Base-by-base conservation (phyloP, 2,888 invertebrate genomes). In the Sinohyriopsis cumingii region DNA sequence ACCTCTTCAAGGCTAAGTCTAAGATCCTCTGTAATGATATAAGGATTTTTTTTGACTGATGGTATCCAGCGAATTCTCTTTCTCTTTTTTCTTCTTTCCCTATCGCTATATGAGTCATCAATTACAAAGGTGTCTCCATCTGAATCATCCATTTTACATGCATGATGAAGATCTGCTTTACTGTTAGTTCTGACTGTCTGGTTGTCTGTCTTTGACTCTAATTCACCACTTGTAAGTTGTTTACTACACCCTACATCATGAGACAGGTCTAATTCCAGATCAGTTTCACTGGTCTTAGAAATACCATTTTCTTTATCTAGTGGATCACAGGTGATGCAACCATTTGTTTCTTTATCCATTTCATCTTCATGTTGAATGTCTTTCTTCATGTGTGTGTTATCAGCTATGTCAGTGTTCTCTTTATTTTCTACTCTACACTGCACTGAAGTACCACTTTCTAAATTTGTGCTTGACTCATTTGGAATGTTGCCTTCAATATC, bases 1-100 rank as follows among this genome's bases (percentile, higher is more conserved):
- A 87, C 87, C 83, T 87, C 87, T 72, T 86, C 86, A 57, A 81
- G 69, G 33, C 75, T 80, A 9, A 87, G 65, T 59, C 84, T 76
- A 9, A 86, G 73, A 15, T 75, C 73, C 62, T 87, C 87, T 55
- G 73, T 70, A 9, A 82, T 63, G 5, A 72, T 79, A 67, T 77
- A 86, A 5, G 82, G 81, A 67, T 86, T 84, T 63, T 68, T 73
- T 63, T 86, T 87, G 55, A 82, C 22, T 9, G 80, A 78, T 15
- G 83, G 82, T 61, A 69, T 68, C 86, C 86, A 86, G 59, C 63
- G 59, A 55, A 55, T 72, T 9, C 53, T 73, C 53, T 63, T 60
- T 57, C 69, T 65, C n/a, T 65, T 64, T 54, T 57, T 33, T 15
- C 65, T 55, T 18, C 53, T 67, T 33, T 75, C 75, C 24, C 72